Conservation (phyloP, 2,888 invertebrate genomes). For the Ptychoptera albimana region DNA sequence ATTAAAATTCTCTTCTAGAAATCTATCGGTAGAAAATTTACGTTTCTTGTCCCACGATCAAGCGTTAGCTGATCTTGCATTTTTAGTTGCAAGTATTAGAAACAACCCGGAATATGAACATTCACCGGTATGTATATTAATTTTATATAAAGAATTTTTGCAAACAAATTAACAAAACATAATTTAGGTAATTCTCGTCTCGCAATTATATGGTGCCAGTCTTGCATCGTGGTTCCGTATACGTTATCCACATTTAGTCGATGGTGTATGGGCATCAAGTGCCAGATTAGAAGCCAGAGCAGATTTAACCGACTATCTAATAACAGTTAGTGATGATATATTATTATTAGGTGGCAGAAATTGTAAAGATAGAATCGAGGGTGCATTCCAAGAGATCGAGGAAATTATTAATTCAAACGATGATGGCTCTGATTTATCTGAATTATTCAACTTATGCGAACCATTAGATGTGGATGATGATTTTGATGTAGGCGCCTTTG, state of each 20-base stretch:
- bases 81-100: conserved; percentile 39
- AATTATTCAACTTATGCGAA: conserved; percentile 22
- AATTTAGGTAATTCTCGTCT: conserved; percentile 34
- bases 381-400: conserved; percentile 20
- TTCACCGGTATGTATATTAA: conserved; percentile 21
- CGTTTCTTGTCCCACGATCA: conserved; percentile 46
- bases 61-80: conserved; percentile 47
- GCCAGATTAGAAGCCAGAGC: conserved; percentile 45
- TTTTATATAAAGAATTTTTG: background rate
- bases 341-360: conserved; percentile 19
- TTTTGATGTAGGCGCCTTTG: conserved; percentile 23
- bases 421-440: conserved; percentile 17
- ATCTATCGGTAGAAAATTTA: conserved; percentile 38
- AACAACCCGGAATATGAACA: conserved; percentile 21
- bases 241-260: conserved; percentile 43
- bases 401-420: conserved; percentile 17
- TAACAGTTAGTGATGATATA: conserved; percentile 22
- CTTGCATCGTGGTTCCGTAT: conserved; percentile 52
- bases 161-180: background rate
- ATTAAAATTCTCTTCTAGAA: conserved; percentile 24
- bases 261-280: conserved; percentile 45
- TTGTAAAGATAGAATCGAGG: conserved; percentile 23
- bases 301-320: conserved; percentile 34
- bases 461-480: conserved; percentile 20
- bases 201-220: conserved; percentile 50